Conservation (phyloP, 2,888 invertebrate species). For the Thereva unica region DNA sequence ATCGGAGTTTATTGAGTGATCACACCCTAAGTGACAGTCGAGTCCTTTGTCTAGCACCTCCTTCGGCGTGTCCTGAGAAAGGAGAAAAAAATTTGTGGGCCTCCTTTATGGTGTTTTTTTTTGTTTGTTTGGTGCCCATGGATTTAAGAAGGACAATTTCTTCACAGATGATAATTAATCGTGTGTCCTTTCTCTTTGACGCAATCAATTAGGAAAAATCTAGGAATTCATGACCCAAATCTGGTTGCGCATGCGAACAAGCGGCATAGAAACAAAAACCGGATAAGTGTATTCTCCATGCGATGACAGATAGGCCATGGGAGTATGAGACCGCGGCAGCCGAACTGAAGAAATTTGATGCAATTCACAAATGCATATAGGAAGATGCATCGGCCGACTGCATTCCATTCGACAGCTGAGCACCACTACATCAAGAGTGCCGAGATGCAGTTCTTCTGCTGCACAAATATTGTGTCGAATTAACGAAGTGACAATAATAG, state of each 20-base stretch:
- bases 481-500: constrained; percentile 19
- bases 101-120: not conserved
- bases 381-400: no score
- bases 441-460: constrained; percentile 9
- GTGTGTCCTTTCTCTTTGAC: constrained; percentile 14
- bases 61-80: not conserved
- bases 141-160: constrained; percentile 3
- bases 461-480: constrained; percentile 14
- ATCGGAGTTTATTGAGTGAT: constrained; percentile 40
- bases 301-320: constrained; percentile 8
- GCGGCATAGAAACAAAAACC: not conserved
- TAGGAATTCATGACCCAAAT: constrained; percentile 8
- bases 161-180: constrained; percentile 27
- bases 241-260: not conserved
- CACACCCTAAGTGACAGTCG: constrained; percentile 39
- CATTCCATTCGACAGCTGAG: no score
- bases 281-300: constrained; percentile 4
- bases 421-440: not conserved
- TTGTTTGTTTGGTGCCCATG: not conserved
- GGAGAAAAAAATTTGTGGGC: constrained; percentile 12
- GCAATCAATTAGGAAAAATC: constrained; percentile 24
- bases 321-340: no score
- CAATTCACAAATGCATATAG: no score
- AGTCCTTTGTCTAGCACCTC: constrained; percentile 33
- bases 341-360: no score